Percentiles rank a stretch among this genome's conserved stretches.
phyloP scores from a whole-genome alignment of 2,888 invertebrate species.

The Andrena minutula region DNA sequence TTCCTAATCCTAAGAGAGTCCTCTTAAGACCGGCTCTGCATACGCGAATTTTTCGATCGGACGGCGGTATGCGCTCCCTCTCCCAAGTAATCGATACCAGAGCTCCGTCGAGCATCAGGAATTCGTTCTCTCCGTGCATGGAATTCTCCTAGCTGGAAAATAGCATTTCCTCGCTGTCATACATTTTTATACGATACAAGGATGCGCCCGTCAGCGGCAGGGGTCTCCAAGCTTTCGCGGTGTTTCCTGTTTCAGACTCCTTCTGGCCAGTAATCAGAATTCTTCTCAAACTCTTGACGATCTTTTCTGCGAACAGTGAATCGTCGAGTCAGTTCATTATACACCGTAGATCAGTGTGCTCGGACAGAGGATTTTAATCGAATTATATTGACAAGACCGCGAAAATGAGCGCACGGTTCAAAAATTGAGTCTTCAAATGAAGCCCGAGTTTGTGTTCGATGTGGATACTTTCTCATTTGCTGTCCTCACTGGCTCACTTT shows the following conservation, averaged over 20 bases:
- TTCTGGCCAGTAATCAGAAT: constrained; percentile 36
- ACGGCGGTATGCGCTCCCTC: constrained; percentile 33
- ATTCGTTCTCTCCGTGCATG: constrained; percentile 62
- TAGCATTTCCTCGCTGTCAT: constrained; percentile 64
- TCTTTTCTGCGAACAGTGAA: neutral
- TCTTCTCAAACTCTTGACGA: constrained; percentile 5
- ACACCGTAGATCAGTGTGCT: no score
- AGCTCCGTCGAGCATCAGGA: constrained; percentile 61
- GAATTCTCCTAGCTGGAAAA: constrained; percentile 63
- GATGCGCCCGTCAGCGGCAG: constrained; percentile 57
- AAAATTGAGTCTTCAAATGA: no score
- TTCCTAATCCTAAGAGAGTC: constrained; percentile 48
- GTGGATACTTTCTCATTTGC: no score
- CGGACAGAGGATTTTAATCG: no score
- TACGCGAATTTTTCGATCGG: constrained; percentile 62
- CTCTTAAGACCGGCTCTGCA: constrained; percentile 51
- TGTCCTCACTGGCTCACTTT: no score
- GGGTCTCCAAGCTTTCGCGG: constrained; percentile 26
- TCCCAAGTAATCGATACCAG: constrained; percentile 57
- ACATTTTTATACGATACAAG: constrained; percentile 62
- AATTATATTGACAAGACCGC: no score
- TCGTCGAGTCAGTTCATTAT: neutral
- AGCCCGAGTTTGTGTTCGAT: no score
- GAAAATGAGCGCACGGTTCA: no score
- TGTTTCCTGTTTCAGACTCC: constrained; percentile 38